Base-by-base conservation (phyloP, 2,888 invertebrate genomes). In the Anoncus sp. region DNA sequence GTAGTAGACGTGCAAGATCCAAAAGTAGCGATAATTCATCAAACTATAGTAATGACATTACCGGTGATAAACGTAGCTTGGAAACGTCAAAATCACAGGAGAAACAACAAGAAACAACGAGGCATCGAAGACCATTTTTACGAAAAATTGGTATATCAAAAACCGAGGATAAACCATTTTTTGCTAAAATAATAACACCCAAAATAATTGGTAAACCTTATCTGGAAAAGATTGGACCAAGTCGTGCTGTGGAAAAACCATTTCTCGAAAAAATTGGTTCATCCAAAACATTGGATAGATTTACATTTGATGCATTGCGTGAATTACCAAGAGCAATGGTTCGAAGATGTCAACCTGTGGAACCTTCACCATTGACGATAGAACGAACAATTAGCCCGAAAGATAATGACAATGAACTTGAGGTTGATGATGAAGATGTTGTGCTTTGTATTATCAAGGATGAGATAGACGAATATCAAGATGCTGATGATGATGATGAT, bases 11-110 rank as follows among this genome's bases (percentile, higher is more conserved):
- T 0, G 87, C 90, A 0, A 83, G 90, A 16, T 91, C 91, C 1
- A 91, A 90, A 80, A 90, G 90, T 80, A 91, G 91, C 77, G 90
- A 91, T 66, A 90, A 90, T 69, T 89, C 90, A 0, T 90, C 89
- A 2, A 90, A 89, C 65, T 90, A 88, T 77, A 89, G 90, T 70
- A 89, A 86, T 82, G 90, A 90, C 16, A n/a, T 45, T 4, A 57
- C 18, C 4, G 16, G 87, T 74, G 89, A n/a, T n/a, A n/a, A 90
- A 12, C 85, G 84, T 6, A 86, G 85, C 1, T 71, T 83, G n/a
- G 85, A 86, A 14, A 74, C 70, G 6, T 51, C 76, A 1, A 86
- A 85, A 10, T 63, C 65, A 1, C 83, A 83, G 20, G 87, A 87
- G 1, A 87, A 87, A 67, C 62, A 71, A 5, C 57, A 62, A 12